Base-by-base conservation (phyloP, 1,140 invertebrate genomes). In the Cheumatopsyche charites region DNA sequence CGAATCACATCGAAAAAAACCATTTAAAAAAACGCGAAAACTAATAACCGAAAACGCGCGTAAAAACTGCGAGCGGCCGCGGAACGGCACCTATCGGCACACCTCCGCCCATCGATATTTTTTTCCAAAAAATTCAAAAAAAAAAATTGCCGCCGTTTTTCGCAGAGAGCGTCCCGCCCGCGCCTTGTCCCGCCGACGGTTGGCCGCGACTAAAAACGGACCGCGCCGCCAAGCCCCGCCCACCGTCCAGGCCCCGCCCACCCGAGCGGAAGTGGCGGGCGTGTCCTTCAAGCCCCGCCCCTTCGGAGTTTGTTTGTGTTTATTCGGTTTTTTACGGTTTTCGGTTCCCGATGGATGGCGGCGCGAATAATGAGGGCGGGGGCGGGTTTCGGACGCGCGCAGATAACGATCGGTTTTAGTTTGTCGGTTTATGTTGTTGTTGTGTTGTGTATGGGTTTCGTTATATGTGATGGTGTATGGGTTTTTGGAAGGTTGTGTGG, bases 131-230 rank as follows among this genome's bases (percentile, higher is more conserved):
- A n/a, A n/a, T n/a, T n/a, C n/a, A n/a, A n/a, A n/a, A n/a, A n/a
- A n/a, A n/a, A n/a, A n/a, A n/a, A n/a, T 42, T 42, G 61, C 17
- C 23, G 23, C 26, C 12, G 23, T 13, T 26, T 26, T 36, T 62
- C n/a, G 61, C 21, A 3, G 5, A 26, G 17, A 23, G 61, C 12
- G 11, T 29, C 17, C 17, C 29, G 47, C 26, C 9, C n/a, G 66
- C 66, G 45, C 45, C 12, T 12, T 15, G 23, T 9, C 17, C 66
- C n/a, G 63, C 42, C 66, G 66, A 68, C 66, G 47, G 66, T 68
- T 68, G 66, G 17, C 49, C 23, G 36, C 66, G 49, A 68, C 66
- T 68, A 68, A 68, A 55, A 49, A 55, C 66, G 43, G 13, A 19
- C 2, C 25, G 12, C 63, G 26, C n/a, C 6, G 47, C 23, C 12